Evolutionary conservation across 1,140 invertebrate species (phyloP), one percentile per base, ranked within the genome.

Genomic region (Drosophila subpulchrella): DNA sequence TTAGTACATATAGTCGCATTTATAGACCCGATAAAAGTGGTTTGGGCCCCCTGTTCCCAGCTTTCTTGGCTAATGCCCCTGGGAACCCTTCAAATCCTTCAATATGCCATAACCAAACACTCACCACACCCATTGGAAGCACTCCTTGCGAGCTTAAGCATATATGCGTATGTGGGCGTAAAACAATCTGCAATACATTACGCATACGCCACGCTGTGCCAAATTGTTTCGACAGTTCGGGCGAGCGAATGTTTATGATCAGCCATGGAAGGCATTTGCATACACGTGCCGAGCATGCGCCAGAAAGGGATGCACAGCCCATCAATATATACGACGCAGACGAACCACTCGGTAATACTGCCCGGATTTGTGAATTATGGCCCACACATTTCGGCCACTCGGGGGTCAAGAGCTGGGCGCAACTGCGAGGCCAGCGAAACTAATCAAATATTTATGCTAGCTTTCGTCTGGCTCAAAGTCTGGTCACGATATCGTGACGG

Each of bases 111-210:
- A 48, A 71, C 30, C 51, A 68, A 70, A 47, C 62, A 70, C 66
- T 55, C 38, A 66, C 62, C 66, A 13, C 66, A 47, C 41, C 39
- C 62, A 55, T 46, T 63, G 58, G 34, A 24, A 70, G 50, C 34
- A 20, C 3, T 17, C 17, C 42, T 3, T 10, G 20, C 5, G 42
- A 8, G 44, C 8, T 3, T 7, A 36, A 10, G 20, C n/a, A 34
- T 4, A 58, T 30, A 50, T 7, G 41, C 24, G 32, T 54, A 67
- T 75, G 32, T 17, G 36, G 51, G 34, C 70, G 74, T 67, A 86
- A 78, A 86, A 85, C 74, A 82, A 88, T 81, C 71, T 86, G 58
- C 68, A 62, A 61, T 78, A 82, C 73, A 86, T 82, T 88, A 76
- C 68, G 75, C 41, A 88, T 86, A 86, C 83, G 78, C 83, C 75